Evolutionary conservation across 2,888 invertebrate genomes (phyloP).

Genomic region (Eristalis tenax): DNA sequence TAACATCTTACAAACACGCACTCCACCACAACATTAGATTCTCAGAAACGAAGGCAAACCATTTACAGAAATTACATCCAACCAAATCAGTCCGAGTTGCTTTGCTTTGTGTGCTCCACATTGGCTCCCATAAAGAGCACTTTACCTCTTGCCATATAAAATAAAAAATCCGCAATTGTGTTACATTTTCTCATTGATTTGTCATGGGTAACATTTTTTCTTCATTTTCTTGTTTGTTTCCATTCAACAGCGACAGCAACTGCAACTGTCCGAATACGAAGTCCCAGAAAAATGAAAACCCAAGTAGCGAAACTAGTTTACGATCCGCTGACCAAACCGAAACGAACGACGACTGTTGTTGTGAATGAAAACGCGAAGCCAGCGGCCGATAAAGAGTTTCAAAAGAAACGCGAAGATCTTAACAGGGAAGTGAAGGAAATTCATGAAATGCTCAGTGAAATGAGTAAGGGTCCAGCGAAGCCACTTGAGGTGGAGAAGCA

Average conservation of each 20-base stretch:
- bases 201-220: constrained; percentile 33
- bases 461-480: constrained; percentile 62
- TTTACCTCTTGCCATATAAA: constrained; percentile 33
- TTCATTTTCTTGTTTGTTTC: constrained; percentile 29
- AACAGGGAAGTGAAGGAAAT: constrained; percentile 74
- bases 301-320: constrained; percentile 65
- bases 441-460: constrained; percentile 74
- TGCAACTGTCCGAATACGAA: constrained; percentile 32
- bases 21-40: constrained; percentile 24
- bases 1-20: not conserved
- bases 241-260: not conserved
- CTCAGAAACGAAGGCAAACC: constrained; percentile 19
- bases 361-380: constrained; percentile 56
- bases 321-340: constrained; percentile 50
- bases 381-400: constrained; percentile 64
- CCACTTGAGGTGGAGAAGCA: not conserved
- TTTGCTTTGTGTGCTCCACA: constrained; percentile 32
- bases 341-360: constrained; percentile 15
- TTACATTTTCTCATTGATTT: constrained; percentile 26
- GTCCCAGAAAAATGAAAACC: constrained; percentile 63
- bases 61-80: constrained; percentile 47
- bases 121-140: constrained; percentile 44
- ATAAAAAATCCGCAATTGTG: constrained; percentile 5
- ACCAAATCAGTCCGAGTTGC: constrained; percentile 31
- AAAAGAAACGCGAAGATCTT: constrained; percentile 74